phyloP scores from a whole-genome alignment of 2,113 vertebrate species.

The Pithys albifrons region DNA sequence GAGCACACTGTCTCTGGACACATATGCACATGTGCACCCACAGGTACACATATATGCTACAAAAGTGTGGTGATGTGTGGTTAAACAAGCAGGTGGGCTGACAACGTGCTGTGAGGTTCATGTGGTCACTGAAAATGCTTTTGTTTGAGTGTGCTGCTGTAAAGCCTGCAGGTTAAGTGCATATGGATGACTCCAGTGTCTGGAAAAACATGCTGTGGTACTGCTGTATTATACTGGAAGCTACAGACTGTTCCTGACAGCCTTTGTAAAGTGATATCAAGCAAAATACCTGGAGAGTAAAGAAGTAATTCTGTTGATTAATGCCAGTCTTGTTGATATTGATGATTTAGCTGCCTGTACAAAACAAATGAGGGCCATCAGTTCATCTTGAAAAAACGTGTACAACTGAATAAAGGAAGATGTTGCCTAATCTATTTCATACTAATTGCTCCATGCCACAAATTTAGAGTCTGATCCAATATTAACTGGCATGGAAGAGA shows the following conservation, averaged over 20 bases:
- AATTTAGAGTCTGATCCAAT: conserved; percentile 20
- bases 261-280: conserved; percentile 4
- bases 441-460: conserved; percentile 31
- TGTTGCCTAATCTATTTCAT: conserved; percentile 47
- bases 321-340: conserved; percentile 24
- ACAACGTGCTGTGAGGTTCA: neutral
- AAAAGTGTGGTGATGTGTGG: too few species aligned
- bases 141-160: neutral
- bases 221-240: neutral
- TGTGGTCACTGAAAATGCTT: neutral
- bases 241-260: neutral
- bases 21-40: rapidly evolving
- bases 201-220: neutral
- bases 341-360: conserved; percentile 3
- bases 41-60: neutral
- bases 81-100: neutral
- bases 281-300: conserved; percentile 3
- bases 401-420: conserved; percentile 34
- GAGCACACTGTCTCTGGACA: neutral
- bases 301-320: conserved; percentile 54
- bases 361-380: conserved; percentile 46
- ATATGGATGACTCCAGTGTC: neutral
- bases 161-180: neutral
- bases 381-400: conserved; percentile 46
- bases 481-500: neutral